A percentile compares a stretch with the other conserved stretches of the same genome.
Evolutionary conservation across 2,113 vertebrate species (phyloP).

Genomic region (Mesoclemmys tuberculata): DNA sequence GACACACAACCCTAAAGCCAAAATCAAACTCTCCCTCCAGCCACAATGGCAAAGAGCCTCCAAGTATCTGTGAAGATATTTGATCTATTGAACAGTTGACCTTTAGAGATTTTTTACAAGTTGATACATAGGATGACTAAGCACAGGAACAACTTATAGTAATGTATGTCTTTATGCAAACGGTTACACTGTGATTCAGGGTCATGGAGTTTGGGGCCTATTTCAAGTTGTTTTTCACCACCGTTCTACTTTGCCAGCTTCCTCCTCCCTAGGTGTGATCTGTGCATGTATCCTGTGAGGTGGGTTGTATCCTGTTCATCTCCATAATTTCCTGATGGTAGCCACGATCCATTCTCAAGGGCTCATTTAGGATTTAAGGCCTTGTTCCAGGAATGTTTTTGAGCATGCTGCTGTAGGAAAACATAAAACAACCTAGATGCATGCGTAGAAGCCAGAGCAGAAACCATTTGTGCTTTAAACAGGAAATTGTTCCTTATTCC

Average conservation of each 20-base stretch:
- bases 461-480: background rate
- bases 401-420: background rate
- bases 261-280: background rate
- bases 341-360: background rate
- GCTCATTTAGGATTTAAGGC: background rate
- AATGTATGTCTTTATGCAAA: background rate
- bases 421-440: background rate
- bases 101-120: background rate
- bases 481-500: background rate
- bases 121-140: background rate
- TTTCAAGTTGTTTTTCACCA: background rate
- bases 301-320: slow-evolving; percentile 10
- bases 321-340: slow-evolving; percentile 18
- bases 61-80: background rate
- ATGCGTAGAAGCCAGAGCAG: background rate
- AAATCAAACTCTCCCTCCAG: slow-evolving; percentile 7
- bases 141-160: background rate
- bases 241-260: background rate
- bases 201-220: background rate
- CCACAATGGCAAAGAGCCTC: background rate
- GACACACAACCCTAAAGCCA: background rate
- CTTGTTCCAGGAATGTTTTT: background rate
- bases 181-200: background rate
- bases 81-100: background rate
- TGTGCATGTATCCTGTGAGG: background rate